These are phyloP conservation scores for Octonoba sinensis DNA, from an alignment of 2,888 invertebrate genomes.

Conservation along the genomic window DNA sequence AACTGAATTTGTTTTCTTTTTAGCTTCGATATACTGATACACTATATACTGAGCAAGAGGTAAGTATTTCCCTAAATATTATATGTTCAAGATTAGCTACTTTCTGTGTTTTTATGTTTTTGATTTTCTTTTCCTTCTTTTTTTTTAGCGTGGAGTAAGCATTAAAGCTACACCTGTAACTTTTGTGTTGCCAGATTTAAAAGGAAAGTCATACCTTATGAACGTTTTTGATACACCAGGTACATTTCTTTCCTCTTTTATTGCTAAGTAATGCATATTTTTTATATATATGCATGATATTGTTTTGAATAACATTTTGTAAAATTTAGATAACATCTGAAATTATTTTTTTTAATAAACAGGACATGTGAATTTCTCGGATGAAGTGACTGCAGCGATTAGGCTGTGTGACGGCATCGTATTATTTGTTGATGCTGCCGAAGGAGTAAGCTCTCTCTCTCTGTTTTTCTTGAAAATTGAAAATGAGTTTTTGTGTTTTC, in stretches of 20 bases:
- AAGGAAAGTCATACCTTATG: constrained; percentile 94
- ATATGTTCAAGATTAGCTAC: neutral
- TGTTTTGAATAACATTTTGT: neutral
- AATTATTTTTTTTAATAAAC: constrained; percentile 64
- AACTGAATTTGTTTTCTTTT: constrained; percentile 26
- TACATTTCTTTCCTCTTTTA: constrained; percentile 60
- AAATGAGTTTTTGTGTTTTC: too few relatives aligned
- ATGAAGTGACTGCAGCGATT: constrained; percentile 97
- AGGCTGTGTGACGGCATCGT: constrained; percentile 90
- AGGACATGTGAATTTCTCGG: constrained; percentile 99
- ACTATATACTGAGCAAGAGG: constrained; percentile 94
- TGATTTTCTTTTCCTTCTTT: neutral
- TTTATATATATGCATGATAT: neutral
- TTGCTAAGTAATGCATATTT: neutral
- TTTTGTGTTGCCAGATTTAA: constrained; percentile 90
- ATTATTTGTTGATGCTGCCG: constrained; percentile 96
- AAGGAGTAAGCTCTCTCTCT: constrained; percentile 79
- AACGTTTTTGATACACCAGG: constrained; percentile 96
- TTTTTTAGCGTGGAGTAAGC: constrained; percentile 84
- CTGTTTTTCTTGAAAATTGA: too few relatives aligned
- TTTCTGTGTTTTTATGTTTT: neutral
- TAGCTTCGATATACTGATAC: constrained; percentile 91
- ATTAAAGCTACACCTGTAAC: constrained; percentile 97
- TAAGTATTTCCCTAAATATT: constrained; percentile 28
- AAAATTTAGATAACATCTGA: neutral